Evolutionary conservation across 2,113 vertebrate species (phyloP), one percentile per base, ranked within the genome.

Genomic region (Limanda limanda): DNA sequence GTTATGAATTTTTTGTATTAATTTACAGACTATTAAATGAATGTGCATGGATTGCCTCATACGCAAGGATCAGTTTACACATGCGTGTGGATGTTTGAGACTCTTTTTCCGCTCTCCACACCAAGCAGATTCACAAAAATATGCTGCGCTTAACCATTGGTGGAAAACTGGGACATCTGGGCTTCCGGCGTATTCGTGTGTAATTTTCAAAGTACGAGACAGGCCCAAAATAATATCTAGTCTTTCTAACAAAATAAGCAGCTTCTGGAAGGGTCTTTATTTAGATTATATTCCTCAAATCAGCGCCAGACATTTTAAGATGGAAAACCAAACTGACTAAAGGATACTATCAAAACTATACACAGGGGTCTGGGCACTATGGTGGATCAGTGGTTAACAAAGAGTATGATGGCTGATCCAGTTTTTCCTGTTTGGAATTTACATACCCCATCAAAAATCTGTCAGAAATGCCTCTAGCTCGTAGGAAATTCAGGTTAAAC

Each of bases 241-340:
- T 21, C 48, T 68, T 63, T 45, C 20, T 17, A 51, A 54, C 35
- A 51, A 48, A 77, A 23, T 55, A 2, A 76, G 61, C 17, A 11
- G 21, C 61, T 51, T 18, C 51, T 52, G 18, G 47, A 51, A 51
- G 48, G 20, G 56, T 40, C 3, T 65, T 10, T 61, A 42, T 68
- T 48, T 68, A 25, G 65, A 42, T 25, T 58, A 47, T 63, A 68
- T 54, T 65, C 23, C 67, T 62, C 58, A n/a, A 24, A 37, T 27
- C 20, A 71, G 23, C 55, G 9, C 6, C 23, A 23, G 25, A 27
- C 21, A 27, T 54, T 5, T 37, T 69, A 25, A 62, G 52, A 78
- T 11, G 42, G 62, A 40, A 57, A 61, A 31, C 6, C 31, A 31
- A 31, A 42, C 42, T 35, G 25, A 54, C 18, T 54, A n/a, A 54